A percentile compares a stretch with the other conserved stretches of the same genome.
phyloP scores from a whole-genome alignment of 2,797 vertebrate genomes.

The Luscinia luscinia region DNA sequence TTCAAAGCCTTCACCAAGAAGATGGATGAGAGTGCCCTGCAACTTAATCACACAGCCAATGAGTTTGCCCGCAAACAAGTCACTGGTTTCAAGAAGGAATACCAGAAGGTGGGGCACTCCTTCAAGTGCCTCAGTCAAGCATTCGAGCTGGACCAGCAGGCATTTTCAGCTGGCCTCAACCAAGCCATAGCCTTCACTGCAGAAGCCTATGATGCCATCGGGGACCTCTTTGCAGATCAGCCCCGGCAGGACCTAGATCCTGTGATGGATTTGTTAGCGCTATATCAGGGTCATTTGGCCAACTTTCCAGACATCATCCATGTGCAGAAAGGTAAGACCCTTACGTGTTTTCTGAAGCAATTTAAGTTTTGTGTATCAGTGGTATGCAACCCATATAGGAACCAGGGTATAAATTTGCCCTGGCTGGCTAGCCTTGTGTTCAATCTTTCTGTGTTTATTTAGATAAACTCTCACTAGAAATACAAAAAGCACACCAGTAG shows the following conservation, averaged over 20 bases:
- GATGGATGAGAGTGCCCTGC: constrained; percentile 94
- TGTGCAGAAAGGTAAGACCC: constrained; percentile 94
- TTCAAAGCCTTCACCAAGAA: constrained; percentile 96
- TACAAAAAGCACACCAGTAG: not conserved
- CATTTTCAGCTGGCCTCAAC: constrained; percentile 90
- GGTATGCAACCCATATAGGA: not conserved
- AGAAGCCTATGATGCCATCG: constrained; percentile 91
- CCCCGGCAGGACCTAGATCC: constrained; percentile 93
- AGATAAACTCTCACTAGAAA: not conserved
- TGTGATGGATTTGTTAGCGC: constrained; percentile 93
- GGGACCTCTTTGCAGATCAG: constrained; percentile 95
- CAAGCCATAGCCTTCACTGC: constrained; percentile 95
- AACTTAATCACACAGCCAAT: constrained; percentile 88
- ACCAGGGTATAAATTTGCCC: not conserved
- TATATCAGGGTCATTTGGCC: constrained; percentile 97
- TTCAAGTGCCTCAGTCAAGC: constrained; percentile 93
- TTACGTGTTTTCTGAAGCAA: not conserved
- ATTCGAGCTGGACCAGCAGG: constrained; percentile 96
- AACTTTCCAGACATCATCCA: constrained; percentile 99
- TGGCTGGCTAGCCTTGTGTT: not conserved
- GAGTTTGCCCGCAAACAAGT: constrained; percentile 98
- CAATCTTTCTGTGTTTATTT: not conserved
- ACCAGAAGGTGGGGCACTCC: constrained; percentile 95
- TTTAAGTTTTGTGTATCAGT: not conserved
- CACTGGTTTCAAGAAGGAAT: constrained; percentile 96